Base-by-base conservation (phyloP, 2,797 vertebrate species). In the Dallia pectoralis region DNA sequence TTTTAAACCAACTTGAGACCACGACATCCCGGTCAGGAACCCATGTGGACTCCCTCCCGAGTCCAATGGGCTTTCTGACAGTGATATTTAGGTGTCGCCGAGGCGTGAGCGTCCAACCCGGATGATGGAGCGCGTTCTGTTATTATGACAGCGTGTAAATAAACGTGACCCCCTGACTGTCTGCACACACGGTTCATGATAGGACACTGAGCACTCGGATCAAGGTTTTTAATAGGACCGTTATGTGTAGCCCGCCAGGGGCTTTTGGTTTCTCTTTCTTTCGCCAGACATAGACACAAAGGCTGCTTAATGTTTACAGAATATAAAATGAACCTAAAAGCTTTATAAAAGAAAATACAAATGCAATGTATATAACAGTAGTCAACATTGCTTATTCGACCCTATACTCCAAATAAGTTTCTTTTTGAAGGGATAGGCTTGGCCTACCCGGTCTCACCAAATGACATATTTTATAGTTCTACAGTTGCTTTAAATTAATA, bases 1-100 rank as follows among this genome's bases (percentile, higher is more conserved):
- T 92, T 92, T n/a, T 74, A 86, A 78, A 75, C 73, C 82, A 89
- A 93, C 85, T 93, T 89, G 72, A 29, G 78, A 68, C 80, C 11
- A 49, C 48, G 67, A 32, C 30, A 49, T 69, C 61, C 69, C 66
- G 77, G 79, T 74, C 77, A 77, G 53, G 67, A 79, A 85, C n/a
- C n/a, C n/a, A 84, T 80, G 89, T 84, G 85, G 85, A 86, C 66
- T 83, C 86, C 77, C 66, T 83, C 86, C 77, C 22, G 66, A 71
- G 75, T n/a, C n/a, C 86, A 78, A 64, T 63, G 30, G n/a, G 53
- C 53, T 22, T 63, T 18, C 29, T 63, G 61, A 63, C 19, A 32
- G 25, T 63, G 53, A 67, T 79, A 72, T 77, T 72, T 59, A 69
- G 79, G 29, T 69, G 74, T 70, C 62, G 73, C 70, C 80, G 79